phyloP scores from a whole-genome alignment of 2,888 invertebrate species.

The Rotaria macrura region DNA sequence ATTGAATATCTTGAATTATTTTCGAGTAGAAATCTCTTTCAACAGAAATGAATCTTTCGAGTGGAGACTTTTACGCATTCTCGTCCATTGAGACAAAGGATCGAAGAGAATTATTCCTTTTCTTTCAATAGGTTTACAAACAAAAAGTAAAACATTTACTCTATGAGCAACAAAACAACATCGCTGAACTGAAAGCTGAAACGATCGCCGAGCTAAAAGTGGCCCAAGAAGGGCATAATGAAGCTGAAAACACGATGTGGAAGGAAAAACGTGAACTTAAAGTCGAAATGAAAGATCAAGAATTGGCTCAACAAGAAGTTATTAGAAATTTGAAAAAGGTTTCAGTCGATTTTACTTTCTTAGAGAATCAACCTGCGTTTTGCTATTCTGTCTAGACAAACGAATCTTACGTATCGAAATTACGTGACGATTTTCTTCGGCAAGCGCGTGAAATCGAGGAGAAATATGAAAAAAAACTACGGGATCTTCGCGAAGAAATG shows the following conservation, averaged over 20 bases:
- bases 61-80: no score
- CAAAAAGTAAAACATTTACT: slow-evolving; percentile 84
- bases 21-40: no score
- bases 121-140: slow-evolving; percentile 55
- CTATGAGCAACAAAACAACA: slow-evolving; percentile 75
- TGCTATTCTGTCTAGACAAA: slow-evolving; percentile 48
- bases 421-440: slow-evolving; percentile 59
- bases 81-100: no score
- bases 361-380: neutral
- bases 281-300: slow-evolving; percentile 61
- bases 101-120: no score
- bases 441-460: slow-evolving; percentile 61
- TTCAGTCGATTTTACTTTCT: slow-evolving; percentile 35
- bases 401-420: slow-evolving; percentile 55
- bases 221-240: slow-evolving; percentile 69
- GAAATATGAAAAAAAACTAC: slow-evolving; percentile 66
- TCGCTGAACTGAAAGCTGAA: slow-evolving; percentile 73
- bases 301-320: slow-evolving; percentile 63
- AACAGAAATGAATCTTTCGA: no score
- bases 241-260: slow-evolving; percentile 66
- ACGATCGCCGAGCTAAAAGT: slow-evolving; percentile 58
- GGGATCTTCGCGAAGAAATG: slow-evolving; percentile 65
- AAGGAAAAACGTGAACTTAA: slow-evolving; percentile 64
- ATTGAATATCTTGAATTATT: no score
- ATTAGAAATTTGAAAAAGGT: slow-evolving; percentile 61